These are phyloP conservation scores for Galeopsomyia nigrocyanea DNA, from an alignment of 2,888 invertebrate genomes.

Conservation along the genomic window DNA sequence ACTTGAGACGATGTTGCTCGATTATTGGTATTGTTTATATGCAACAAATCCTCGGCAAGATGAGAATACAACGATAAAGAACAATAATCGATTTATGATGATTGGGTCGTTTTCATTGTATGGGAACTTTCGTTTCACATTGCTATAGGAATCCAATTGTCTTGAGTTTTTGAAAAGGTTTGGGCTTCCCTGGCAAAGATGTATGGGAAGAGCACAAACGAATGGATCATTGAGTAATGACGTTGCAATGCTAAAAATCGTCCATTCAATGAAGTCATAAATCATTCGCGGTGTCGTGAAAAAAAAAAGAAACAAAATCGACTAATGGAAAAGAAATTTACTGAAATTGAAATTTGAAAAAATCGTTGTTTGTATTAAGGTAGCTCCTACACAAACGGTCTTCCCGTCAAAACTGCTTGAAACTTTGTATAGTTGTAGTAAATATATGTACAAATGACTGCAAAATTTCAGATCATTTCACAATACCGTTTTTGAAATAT, in stretches of 20 bases:
- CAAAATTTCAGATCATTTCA: too few species aligned
- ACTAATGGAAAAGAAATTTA: too few species aligned
- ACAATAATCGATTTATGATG: slow-evolving; percentile 38
- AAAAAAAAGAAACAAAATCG: neutral
- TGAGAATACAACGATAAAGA: slow-evolving; percentile 6
- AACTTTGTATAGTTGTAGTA: too few species aligned
- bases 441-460: too few species aligned
- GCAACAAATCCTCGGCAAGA: neutral
- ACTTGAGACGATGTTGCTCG: neutral
- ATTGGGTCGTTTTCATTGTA: slow-evolving; percentile 37
- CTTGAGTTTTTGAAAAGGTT: slow-evolving; percentile 11
- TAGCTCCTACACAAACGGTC: too few species aligned
- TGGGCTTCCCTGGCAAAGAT: neutral
- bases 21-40: slow-evolving; percentile 25
- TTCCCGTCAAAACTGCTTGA: too few species aligned
- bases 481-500: too few species aligned
- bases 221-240: slow-evolving; percentile 4
- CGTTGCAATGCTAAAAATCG: slow-evolving; percentile 7
- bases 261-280: slow-evolving; percentile 14
- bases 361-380: too few species aligned
- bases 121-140: slow-evolving; percentile 15
- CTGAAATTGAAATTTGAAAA: too few species aligned
- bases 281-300: slow-evolving; percentile 11
- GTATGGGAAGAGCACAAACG: slow-evolving; percentile 8
- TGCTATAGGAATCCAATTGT: slow-evolving; percentile 26